Conservation (phyloP, 2,888 invertebrate genomes). For the Dasypolia templi region DNA sequence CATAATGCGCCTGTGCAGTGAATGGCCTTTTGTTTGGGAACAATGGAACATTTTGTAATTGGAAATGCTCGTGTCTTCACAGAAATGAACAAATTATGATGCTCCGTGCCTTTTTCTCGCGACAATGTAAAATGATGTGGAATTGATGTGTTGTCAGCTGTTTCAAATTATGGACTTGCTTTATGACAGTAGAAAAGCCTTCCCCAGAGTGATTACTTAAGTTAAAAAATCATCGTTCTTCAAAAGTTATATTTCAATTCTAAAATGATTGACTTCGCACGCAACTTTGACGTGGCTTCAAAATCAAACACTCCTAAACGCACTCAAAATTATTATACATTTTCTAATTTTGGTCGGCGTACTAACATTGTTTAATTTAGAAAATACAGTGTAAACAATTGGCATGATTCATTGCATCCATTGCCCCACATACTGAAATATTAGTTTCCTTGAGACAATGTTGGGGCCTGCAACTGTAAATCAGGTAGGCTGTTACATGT, state of each 20-base stretch:
- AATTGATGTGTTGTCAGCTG: conserved; percentile 36
- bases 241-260: neutral
- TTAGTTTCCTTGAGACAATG: conserved; percentile 73
- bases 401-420: conserved; percentile 80
- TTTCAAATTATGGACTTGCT: conserved; percentile 4
- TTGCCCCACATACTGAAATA: conserved; percentile 77
- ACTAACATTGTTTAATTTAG: conserved; percentile 78
- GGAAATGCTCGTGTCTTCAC: conserved; percentile 56
- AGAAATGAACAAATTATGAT: conserved; percentile 59
- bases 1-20: conserved; percentile 57
- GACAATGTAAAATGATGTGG: conserved; percentile 34
- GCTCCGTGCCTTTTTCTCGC: conserved; percentile 33
- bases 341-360: conserved; percentile 71
- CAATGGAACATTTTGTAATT: conserved; percentile 71
- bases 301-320: conserved; percentile 24
- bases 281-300: conserved; percentile 1
- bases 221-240: neutral
- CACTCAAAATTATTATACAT: conserved; percentile 50
- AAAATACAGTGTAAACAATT: conserved; percentile 74
- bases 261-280: neutral
- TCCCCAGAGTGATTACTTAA: neutral
- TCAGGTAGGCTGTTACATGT: conserved; percentile 47
- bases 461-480: conserved; percentile 59
- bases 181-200: neutral
- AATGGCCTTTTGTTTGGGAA: conserved; percentile 76